Evolutionary conservation across 2,888 invertebrate genomes (phyloP).

Genomic region (Pseudeuparius sepicola): DNA sequence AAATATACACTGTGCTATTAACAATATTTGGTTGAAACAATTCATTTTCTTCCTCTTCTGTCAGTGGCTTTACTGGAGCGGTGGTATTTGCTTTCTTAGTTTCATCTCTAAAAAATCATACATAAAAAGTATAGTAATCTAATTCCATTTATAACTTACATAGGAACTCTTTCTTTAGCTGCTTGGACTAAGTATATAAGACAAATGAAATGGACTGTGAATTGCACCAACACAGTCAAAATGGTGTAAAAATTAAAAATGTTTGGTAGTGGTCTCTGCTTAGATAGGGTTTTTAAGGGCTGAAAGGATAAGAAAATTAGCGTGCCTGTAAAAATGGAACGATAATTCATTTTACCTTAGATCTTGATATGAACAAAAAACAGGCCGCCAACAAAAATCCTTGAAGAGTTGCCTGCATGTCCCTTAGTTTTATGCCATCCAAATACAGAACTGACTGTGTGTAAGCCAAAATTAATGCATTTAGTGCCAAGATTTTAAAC

Average conservation of each 20-base stretch:
- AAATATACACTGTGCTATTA: slow-evolving; percentile 97
- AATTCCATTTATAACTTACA: slow-evolving; percentile 52
- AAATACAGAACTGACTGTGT: slow-evolving; percentile 97
- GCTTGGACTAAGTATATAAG: slow-evolving; percentile 82
- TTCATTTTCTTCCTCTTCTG: slow-evolving; percentile 62
- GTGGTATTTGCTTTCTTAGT: slow-evolving; percentile 49
- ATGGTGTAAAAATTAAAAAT: slow-evolving; percentile 98
- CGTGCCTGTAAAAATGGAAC: no score
- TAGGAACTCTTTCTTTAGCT: slow-evolving; percentile 62
- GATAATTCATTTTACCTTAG: slow-evolving; percentile 60
- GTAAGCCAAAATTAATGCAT: slow-evolving; percentile 95
- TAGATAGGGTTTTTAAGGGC: slow-evolving; percentile 88
- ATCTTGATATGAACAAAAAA: slow-evolving; percentile 95
- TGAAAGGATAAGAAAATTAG: slow-evolving; percentile 40
- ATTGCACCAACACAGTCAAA: slow-evolving; percentile 88
- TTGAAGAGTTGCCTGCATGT: slow-evolving; percentile 95
- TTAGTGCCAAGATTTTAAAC: slow-evolving; percentile 98
- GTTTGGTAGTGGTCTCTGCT: slow-evolving; percentile 91
- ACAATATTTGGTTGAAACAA: slow-evolving; percentile 88
- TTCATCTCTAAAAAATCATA: slow-evolving; percentile 43
- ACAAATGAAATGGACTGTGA: slow-evolving; percentile 87
- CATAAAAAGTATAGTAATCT: no score
- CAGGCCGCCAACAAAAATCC: slow-evolving; percentile 92
- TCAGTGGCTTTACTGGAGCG: slow-evolving; percentile 30
- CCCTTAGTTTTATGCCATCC: slow-evolving; percentile 96